These are phyloP conservation scores for Sander lucioperca DNA, from an alignment of 2,113 vertebrate species.

Conservation along the genomic window DNA sequence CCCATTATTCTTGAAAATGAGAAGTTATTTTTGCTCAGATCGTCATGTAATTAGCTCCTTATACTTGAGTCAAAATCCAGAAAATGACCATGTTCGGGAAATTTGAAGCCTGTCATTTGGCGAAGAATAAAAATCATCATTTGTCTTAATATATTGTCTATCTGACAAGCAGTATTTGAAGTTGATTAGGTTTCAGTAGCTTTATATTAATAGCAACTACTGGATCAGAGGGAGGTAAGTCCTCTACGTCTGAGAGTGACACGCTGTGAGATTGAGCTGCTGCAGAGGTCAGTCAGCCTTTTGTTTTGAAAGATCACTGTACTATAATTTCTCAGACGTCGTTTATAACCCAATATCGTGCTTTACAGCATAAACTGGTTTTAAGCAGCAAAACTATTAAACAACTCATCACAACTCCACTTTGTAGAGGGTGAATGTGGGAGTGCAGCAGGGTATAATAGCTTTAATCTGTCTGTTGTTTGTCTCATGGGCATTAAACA, in stretches of 20 bases:
- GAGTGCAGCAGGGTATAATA: slow-evolving; percentile 81
- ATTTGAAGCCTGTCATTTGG: slow-evolving; percentile 97
- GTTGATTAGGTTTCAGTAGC: slow-evolving; percentile 93
- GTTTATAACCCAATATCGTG: slow-evolving; percentile 61
- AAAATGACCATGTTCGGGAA: slow-evolving; percentile 92
- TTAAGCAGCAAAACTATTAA: slow-evolving; percentile 81
- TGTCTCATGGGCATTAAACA: slow-evolving; percentile 88
- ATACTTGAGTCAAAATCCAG: slow-evolving; percentile 94
- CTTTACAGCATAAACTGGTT: slow-evolving; percentile 71
- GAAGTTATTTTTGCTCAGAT: slow-evolving; percentile 96
- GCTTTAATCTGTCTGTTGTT: slow-evolving; percentile 87
- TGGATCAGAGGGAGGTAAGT: slow-evolving; percentile 60
- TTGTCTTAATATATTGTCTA: slow-evolving; percentile 98
- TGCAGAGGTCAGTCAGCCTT: slow-evolving; percentile 60
- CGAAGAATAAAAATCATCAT: slow-evolving; percentile 95
- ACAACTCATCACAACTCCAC: slow-evolving; percentile 82
- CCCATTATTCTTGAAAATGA: slow-evolving; percentile 98
- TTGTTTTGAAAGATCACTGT: slow-evolving; percentile 49
- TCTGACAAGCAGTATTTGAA: slow-evolving; percentile 96
- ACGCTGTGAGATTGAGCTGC: slow-evolving; percentile 44
- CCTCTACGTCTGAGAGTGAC: slow-evolving; percentile 1
- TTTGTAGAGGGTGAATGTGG: slow-evolving; percentile 79
- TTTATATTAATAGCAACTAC: slow-evolving; percentile 85
- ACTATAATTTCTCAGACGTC: slow-evolving; percentile 56
- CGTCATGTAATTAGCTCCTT: slow-evolving; percentile 97